Percentiles rank a stretch among this genome's conserved stretches.
Evolutionary conservation across 2,797 vertebrate genomes (phyloP).

Genomic region (Phrynocephalus vlangalii): DNA sequence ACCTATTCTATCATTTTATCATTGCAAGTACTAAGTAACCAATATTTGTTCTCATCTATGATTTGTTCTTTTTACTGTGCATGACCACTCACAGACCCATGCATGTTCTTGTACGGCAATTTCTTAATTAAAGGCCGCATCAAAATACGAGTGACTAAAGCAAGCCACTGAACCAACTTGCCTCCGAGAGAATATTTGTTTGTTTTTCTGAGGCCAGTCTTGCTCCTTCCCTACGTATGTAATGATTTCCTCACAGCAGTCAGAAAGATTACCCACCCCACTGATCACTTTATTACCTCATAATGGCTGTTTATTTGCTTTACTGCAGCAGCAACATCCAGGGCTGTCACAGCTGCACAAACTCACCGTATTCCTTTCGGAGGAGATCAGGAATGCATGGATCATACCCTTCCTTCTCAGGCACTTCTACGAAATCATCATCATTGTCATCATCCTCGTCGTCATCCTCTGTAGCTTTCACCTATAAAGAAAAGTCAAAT

Average conservation of each 20-base stretch:
- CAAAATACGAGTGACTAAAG: conserved; percentile 59
- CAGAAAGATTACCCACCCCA: conserved; percentile 73
- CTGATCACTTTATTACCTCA: conserved; percentile 77
- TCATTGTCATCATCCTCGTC: conserved; percentile 73
- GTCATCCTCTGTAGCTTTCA: conserved; percentile 67
- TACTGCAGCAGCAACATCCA: conserved; percentile 69
- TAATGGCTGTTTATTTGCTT: conserved; percentile 79
- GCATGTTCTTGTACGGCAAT: neutral
- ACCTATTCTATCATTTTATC: neutral
- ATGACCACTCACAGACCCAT: rapidly evolving
- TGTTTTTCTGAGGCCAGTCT: conserved; percentile 65
- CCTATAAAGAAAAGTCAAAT: conserved; percentile 65
- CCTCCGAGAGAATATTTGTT: conserved; percentile 70
- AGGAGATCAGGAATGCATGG: conserved; percentile 90
- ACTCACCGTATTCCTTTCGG: conserved; percentile 89
- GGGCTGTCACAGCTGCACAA: conserved; percentile 75
- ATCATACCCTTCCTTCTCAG: conserved; percentile 95
- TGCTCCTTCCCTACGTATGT: conserved; percentile 59
- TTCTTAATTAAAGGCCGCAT: conserved; percentile 48
- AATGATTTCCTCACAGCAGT: conserved; percentile 75
- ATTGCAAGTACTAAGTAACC: neutral
- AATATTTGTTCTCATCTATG: conserved; percentile 12
- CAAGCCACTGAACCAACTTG: conserved; percentile 47
- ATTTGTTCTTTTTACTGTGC: conserved; percentile 47
- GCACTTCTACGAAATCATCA: conserved; percentile 92